phyloP scores from a whole-genome alignment of 2,797 vertebrate species.

The Eleutherodactylus coqui region DNA sequence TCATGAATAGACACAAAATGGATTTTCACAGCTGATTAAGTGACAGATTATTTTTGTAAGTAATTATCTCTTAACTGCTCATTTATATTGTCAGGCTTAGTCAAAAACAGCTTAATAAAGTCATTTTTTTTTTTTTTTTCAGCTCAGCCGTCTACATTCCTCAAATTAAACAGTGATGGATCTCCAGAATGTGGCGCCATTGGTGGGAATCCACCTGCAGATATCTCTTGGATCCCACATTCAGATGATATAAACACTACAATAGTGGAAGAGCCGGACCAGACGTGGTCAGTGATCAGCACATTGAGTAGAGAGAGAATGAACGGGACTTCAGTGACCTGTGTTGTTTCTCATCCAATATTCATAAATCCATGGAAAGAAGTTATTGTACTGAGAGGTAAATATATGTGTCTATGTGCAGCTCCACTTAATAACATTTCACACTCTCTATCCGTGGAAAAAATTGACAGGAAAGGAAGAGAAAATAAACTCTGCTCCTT shows the following conservation, averaged over 20 bases:
- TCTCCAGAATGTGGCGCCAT: slow-evolving; percentile 24
- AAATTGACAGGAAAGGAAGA: too few relatives aligned
- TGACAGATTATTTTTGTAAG: too few relatives aligned
- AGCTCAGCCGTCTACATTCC: slow-evolving; percentile 14
- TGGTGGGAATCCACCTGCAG: slow-evolving; percentile 26
- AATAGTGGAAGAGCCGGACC: background rate
- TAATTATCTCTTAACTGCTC: too few relatives aligned
- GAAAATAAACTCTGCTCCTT: too few relatives aligned
- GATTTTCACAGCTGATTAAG: too few relatives aligned
- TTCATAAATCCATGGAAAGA: background rate
- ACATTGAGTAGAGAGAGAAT: background rate
- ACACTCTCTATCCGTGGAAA: too few relatives aligned
- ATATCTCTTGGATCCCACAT: slow-evolving; percentile 38
- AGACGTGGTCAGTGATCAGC: slow-evolving; percentile 39
- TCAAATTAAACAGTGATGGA: background rate
- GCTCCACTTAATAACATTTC: too few relatives aligned
- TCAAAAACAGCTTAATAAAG: too few relatives aligned
- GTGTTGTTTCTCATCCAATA: slow-evolving; percentile 35
- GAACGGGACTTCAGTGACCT: background rate
- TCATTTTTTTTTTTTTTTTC: background rate
- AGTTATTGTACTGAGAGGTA: background rate
- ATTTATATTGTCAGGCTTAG: too few relatives aligned
- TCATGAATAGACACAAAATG: too few relatives aligned
- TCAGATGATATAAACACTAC: slow-evolving; percentile 4
- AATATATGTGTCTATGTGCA: too few relatives aligned